These are phyloP conservation scores for Ranitomeya variabilis DNA, from an alignment of 2,113 vertebrate genomes.

Conservation along the genomic window DNA sequence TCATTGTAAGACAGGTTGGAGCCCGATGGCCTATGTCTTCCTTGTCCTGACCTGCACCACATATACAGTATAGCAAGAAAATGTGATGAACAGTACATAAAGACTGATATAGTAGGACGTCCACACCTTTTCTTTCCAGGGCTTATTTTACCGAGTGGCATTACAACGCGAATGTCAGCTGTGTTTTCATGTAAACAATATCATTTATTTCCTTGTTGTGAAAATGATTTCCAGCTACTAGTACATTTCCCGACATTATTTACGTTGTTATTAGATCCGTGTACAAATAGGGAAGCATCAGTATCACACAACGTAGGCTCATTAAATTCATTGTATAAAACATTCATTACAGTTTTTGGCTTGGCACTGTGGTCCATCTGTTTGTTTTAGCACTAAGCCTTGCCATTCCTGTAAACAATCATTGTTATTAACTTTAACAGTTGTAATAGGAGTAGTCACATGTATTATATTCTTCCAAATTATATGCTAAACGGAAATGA, in stretches of 20 bases:
- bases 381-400: constrained; percentile 44
- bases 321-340: constrained; percentile 47
- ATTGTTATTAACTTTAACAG: constrained; percentile 50
- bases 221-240: constrained; percentile 42
- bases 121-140: neutral
- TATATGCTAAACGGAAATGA: constrained; percentile 36
- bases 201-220: constrained; percentile 51
- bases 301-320: constrained; percentile 32
- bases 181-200: constrained; percentile 49
- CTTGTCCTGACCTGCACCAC: neutral
- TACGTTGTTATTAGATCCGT: constrained; percentile 31
- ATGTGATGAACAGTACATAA: neutral
- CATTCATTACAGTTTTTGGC: constrained; percentile 34
- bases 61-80: neutral
- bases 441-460: constrained; percentile 45
- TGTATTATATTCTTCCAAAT: constrained; percentile 1
- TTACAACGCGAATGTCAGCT: constrained; percentile 28
- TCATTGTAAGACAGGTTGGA: too few relatives aligned
- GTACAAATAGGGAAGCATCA: constrained; percentile 47
- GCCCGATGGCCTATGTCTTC: too few relatives aligned
- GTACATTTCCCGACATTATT: constrained; percentile 51
- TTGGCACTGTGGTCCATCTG: constrained; percentile 8
- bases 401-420: constrained; percentile 47
- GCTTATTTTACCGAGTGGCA: neutral
- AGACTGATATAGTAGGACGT: neutral